Percentiles rank a stretch among this genome's conserved stretches.
Evolutionary conservation across 2,888 invertebrate species (phyloP).

Genomic region (Drosophila meridionalis): DNA sequence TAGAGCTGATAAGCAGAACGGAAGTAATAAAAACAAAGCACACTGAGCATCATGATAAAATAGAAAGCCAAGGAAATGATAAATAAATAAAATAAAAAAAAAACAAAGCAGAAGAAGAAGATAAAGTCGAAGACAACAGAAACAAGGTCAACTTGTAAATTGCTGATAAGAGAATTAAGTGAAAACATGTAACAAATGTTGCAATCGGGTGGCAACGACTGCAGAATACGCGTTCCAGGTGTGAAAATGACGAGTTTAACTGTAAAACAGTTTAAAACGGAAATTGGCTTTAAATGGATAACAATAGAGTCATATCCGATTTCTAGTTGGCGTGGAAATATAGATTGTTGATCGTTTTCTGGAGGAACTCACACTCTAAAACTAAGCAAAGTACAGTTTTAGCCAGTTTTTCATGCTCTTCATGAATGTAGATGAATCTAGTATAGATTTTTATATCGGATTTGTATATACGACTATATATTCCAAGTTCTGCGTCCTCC

Average conservation of each 20-base stretch:
- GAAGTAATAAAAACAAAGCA: conserved; percentile 3
- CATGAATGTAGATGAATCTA: neutral
- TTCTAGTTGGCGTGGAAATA: no score
- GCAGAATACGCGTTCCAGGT: neutral
- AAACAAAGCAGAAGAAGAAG: neutral
- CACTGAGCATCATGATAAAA: conserved; percentile 4
- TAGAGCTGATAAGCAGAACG: conserved; percentile 9
- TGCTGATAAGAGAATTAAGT: conserved; percentile 3
- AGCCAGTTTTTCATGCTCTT: neutral
- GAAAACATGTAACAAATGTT: conserved; percentile 1
- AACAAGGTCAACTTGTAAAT: conserved; percentile 3
- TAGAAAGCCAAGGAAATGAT: conserved; percentile 12
- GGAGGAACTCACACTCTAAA: no score
- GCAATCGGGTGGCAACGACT: neutral
- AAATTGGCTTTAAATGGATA: no score
- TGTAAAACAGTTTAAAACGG: no score
- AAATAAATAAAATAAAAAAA: neutral
- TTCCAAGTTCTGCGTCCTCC: no score
- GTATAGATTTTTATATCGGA: no score
- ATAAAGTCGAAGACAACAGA: neutral
- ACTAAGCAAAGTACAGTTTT: no score
- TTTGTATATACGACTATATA: no score
- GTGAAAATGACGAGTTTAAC: no score
- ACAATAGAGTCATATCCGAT: no score
- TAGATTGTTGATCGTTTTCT: no score